Conservation (phyloP, 2,888 invertebrate genomes). For the Timandra comae region DNA sequence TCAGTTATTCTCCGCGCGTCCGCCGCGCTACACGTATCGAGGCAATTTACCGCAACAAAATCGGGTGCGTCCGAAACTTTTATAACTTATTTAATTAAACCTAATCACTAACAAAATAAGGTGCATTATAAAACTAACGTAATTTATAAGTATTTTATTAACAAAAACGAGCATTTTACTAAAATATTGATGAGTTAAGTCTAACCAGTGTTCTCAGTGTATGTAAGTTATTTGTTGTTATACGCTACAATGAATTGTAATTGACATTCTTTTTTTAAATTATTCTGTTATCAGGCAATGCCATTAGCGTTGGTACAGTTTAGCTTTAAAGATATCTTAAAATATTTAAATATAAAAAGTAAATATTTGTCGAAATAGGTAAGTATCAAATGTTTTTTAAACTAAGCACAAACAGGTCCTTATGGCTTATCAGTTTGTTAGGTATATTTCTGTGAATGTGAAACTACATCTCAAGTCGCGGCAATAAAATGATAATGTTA, state of each 20-base stretch:
- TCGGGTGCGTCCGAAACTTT: slow-evolving; percentile 49
- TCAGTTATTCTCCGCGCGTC: slow-evolving; percentile 56
- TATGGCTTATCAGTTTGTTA: no score
- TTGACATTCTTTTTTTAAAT: slow-evolving; percentile 1
- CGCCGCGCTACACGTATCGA: slow-evolving; percentile 50
- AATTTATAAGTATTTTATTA: no score
- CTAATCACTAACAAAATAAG: slow-evolving; percentile 15
- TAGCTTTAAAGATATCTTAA: no score
- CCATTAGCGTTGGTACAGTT: no score
- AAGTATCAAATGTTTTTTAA: no score
- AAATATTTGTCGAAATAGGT: no score
- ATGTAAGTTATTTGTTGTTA: background rate
- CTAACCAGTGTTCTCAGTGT: background rate
- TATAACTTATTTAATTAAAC: slow-evolving; percentile 16
- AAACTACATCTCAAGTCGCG: no score
- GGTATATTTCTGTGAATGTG: no score
- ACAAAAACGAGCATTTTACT: no score
- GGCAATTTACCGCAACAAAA: slow-evolving; percentile 27
- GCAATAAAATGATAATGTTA: no score
- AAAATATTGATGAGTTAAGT: background rate
- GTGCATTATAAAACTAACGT: slow-evolving; percentile 1
- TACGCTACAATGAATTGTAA: background rate
- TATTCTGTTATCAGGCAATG: background rate
- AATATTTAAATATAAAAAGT: no score
- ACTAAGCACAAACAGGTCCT: no score